Conservation (phyloP, 2,888 invertebrate genomes). For the Cecidostiba fungosa region DNA sequence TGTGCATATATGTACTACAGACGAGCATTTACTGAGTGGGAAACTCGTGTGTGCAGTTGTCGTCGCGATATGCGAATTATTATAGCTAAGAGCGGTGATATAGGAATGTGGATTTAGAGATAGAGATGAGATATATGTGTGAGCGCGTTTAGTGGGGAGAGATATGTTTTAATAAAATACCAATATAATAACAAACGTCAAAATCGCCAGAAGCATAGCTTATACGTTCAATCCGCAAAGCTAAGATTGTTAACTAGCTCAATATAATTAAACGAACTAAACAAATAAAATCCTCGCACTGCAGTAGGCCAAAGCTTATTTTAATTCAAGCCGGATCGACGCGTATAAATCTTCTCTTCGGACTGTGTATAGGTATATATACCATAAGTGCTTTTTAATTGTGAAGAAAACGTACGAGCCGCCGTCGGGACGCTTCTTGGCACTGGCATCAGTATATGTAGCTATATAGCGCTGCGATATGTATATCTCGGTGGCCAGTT, state of each 20-base stretch:
- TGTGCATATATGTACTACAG: background rate
- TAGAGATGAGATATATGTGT: too few species aligned
- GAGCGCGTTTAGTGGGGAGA: too few species aligned
- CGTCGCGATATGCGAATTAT: background rate
- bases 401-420: conserved; percentile 50
- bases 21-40: background rate
- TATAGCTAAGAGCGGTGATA: background rate
- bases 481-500: conserved; percentile 31
- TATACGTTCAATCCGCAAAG: too few species aligned
- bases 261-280: too few species aligned
- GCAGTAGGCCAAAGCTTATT: background rate
- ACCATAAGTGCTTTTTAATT: conserved; percentile 58
- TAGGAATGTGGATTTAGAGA: background rate
- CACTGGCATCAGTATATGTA: conserved; percentile 14
- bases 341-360: conserved; percentile 42
- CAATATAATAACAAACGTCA: too few species aligned
- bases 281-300: background rate
- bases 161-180: too few species aligned
- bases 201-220: too few species aligned
- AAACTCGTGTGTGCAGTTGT: background rate
- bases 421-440: conserved; percentile 34
- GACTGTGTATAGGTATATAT: background rate
- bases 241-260: too few species aligned
- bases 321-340: background rate
- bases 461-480: conserved; percentile 34